Evolutionary conservation across 2,113 vertebrate species (phyloP).

Genomic region (Phyllostomus hastatus): DNA sequence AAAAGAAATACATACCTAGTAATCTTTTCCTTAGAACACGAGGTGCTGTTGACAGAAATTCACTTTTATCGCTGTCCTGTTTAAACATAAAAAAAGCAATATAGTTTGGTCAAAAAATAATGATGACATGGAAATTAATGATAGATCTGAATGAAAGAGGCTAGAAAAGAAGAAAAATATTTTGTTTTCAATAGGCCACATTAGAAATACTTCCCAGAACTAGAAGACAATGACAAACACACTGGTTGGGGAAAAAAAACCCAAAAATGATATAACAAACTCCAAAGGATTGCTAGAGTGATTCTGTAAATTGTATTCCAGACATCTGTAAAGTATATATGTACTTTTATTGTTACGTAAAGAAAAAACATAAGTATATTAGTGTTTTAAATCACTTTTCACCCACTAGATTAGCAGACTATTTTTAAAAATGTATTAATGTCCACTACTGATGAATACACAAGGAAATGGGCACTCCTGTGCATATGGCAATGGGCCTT

Average conservation of each 20-base stretch:
- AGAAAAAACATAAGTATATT: not conserved
- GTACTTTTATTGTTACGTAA: not conserved
- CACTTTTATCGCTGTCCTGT: constrained; percentile 85
- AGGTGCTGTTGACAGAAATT: constrained; percentile 89
- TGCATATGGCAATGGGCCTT: not conserved
- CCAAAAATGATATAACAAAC: not conserved
- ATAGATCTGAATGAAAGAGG: not conserved
- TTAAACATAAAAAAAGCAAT: constrained; percentile 54
- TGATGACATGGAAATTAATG: constrained; percentile 14
- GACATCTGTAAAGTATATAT: not conserved
- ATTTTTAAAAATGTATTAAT: not conserved
- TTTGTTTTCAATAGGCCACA: not conserved
- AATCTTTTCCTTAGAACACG: constrained; percentile 91
- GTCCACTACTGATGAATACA: not conserved
- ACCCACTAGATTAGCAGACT: not conserved
- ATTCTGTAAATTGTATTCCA: not conserved
- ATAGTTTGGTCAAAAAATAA: constrained; percentile 28
- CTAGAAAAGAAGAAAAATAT: constrained; percentile 34
- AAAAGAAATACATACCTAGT: constrained; percentile 82
- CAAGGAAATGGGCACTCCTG: not conserved
- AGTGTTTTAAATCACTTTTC: not conserved
- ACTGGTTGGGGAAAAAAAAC: not conserved
- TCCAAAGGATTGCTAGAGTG: not conserved
- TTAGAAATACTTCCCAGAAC: not conserved
- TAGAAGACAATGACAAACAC: constrained; percentile 4